Conservation (phyloP, 2,888 invertebrate species). For the Melanophora roralis region DNA sequence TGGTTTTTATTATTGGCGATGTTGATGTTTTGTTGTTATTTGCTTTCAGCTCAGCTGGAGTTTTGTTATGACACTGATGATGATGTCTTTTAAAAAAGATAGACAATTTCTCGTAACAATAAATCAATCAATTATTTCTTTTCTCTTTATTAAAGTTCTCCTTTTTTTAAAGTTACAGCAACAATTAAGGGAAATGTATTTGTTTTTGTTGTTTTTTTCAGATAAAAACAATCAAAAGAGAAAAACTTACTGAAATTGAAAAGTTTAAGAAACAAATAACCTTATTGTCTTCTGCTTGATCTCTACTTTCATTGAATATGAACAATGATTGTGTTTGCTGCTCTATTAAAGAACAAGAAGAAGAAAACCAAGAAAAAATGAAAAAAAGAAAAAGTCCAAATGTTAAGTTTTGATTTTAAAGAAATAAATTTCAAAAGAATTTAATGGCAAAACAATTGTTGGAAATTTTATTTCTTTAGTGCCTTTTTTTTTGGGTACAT, state of each 20-base stretch:
- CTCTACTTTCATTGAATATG: background rate
- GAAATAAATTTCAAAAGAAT: too few species aligned
- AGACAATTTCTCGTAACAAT: background rate
- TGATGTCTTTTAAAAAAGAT: background rate
- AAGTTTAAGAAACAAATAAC: conserved; percentile 18
- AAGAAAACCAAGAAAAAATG: too few species aligned
- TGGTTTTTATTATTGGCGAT: background rate
- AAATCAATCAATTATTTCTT: conserved; percentile 17
- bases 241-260: conserved; percentile 1
- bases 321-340: background rate
- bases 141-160: background rate
- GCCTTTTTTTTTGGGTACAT: too few species aligned
- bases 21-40: background rate
- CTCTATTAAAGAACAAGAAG: too few species aligned
- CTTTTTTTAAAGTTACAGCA: background rate
- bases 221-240: background rate
- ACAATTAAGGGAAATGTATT: background rate
- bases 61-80: background rate
- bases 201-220: background rate
- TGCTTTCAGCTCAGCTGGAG: background rate
- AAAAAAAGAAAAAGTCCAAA: conserved; percentile 1
- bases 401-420: conserved; percentile 41
- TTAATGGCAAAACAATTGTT: too few species aligned
- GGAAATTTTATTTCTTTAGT: too few species aligned
- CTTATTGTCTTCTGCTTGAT: conserved; percentile 22